Evolutionary conservation across 2,888 invertebrate genomes (phyloP), one percentile per base, ranked within the genome.

Genomic region (Drosophila helvetica): DNA sequence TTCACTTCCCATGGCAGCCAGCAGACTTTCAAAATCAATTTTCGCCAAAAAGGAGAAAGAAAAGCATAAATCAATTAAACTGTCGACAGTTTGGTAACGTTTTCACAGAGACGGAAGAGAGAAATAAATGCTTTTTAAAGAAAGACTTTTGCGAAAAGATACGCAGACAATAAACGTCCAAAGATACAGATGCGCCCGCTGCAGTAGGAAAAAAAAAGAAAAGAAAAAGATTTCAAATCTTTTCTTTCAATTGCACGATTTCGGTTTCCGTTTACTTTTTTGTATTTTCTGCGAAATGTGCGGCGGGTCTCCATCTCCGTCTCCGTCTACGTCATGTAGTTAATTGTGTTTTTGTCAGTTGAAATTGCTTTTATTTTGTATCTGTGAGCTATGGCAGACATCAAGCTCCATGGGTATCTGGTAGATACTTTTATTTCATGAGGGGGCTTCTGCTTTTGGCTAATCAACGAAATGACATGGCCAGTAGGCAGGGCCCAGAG

Each of bases 301-400:
- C 22, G 42, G 22, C 7, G 30, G 48, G 51, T 42, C 47, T 22
- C 30, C 10, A n/a, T n/a, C n/a, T n/a, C n/a, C n/a, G n/a, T 12
- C 15, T 61, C 55, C 42, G 68, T 68, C 58, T 65, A 74, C 71
- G 75, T 59, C 80, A 57, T 82, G 59, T 64, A 63, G 66, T 70
- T 79, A 82, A 84, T 82, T 82, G 79, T 81, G 69, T 79, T 74
- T 79, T 75, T 84, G 80, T 80, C 78, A 82, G 80, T 52, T 70
- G 47, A 53, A 79, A 83, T 79, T 78, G 81, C 65, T 66, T 57
- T 67, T 75, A 55, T 64, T 57, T 27, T 50, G 50, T 58, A 51
- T 27, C 51, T 55, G 64, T 64, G 55, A 66, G 54, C 55, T 55
- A 64, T 65, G 43, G 43, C 64, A 64, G 64, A 45, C 43, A 38